phyloP scores from a whole-genome alignment of 2,888 invertebrate species.

The Helicoverpa assulta region DNA sequence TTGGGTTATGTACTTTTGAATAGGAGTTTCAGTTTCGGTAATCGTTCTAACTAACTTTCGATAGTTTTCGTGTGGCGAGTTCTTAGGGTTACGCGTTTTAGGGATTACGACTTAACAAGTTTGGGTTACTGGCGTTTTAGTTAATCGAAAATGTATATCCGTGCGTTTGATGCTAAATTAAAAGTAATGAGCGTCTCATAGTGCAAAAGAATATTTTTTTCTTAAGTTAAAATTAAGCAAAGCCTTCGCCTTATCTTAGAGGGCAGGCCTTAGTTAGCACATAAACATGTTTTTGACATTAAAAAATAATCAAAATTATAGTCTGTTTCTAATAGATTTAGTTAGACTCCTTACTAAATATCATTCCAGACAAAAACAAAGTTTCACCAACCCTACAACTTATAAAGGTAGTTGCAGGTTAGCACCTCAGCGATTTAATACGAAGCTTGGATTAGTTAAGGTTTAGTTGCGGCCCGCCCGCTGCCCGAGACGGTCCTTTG shows the following conservation, averaged over 20 bases:
- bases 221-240: too few species aligned
- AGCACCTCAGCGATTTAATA: slow-evolving; percentile 87
- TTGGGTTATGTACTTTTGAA: slow-evolving; percentile 63
- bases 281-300: too few species aligned
- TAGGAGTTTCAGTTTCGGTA: slow-evolving; percentile 73
- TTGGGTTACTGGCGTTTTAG: not conserved
- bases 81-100: slow-evolving; percentile 16
- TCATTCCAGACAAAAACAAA: slow-evolving; percentile 28
- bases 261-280: too few species aligned
- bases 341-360: too few species aligned
- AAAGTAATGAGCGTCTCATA: too few species aligned
- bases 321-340: too few species aligned
- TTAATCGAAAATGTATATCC: not conserved
- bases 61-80: slow-evolving; percentile 77
- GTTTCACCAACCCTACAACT: slow-evolving; percentile 62
- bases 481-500: slow-evolving; percentile 77
- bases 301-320: too few species aligned
- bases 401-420: slow-evolving; percentile 79
- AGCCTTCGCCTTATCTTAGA: too few species aligned
- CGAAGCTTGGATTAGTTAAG: slow-evolving; percentile 87
- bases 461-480: slow-evolving; percentile 80
- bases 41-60: slow-evolving; percentile 84
- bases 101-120: not conserved
- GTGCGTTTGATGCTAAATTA: too few species aligned
- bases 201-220: too few species aligned